Percentiles rank a stretch among this genome's conserved stretches.
These are phyloP conservation scores for Trichosurus vulpecula DNA, from an alignment of 2,797 vertebrate genomes.

Conservation along the genomic window DNA sequence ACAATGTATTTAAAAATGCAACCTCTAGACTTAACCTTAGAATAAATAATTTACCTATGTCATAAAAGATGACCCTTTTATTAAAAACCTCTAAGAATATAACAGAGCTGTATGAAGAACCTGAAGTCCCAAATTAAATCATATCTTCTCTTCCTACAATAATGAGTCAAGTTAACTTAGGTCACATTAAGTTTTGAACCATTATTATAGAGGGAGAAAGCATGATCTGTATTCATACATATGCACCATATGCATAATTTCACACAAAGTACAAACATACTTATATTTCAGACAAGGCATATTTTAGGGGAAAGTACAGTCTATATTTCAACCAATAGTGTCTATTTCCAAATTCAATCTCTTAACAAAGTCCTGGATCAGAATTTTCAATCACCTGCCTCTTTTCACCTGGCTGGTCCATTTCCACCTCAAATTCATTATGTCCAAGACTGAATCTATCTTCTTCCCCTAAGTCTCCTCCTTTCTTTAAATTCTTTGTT, in stretches of 20 bases:
- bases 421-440: not conserved
- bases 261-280: not conserved
- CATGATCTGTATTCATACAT: not conserved
- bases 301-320: not conserved
- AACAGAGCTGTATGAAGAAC: not conserved
- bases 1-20: not conserved
- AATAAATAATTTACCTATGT: not conserved
- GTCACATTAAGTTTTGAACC: not conserved
- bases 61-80: not conserved
- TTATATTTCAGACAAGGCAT: not conserved
- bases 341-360: not conserved
- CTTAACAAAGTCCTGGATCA: not conserved
- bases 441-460: not conserved
- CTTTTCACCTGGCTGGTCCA: not conserved
- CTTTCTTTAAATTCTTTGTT: not conserved
- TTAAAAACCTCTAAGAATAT: not conserved
- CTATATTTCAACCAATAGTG: not conserved
- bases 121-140: not conserved
- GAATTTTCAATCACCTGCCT: not conserved
- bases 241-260: not conserved
- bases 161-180: not conserved
- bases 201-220: not conserved
- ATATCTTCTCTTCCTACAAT: not conserved
- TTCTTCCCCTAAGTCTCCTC: not conserved
- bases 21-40: not conserved